Conservation (phyloP, 1,140 invertebrate genomes). For the Sycobia sp. region DNA sequence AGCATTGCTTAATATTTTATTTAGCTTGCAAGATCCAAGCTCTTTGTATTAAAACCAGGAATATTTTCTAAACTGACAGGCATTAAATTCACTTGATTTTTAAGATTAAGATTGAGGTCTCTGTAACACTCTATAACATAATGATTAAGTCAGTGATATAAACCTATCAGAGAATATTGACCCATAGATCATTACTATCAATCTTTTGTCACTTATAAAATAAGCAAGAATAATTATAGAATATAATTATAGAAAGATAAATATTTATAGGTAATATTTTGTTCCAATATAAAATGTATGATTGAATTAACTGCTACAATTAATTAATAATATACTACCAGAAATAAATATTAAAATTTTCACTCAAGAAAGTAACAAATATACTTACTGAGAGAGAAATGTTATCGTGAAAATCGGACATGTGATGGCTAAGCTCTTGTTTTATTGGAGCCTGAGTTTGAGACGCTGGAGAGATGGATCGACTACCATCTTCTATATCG, state of each 20-base stretch:
- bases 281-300: too few relatives aligned
- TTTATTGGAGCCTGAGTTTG: conserved; percentile 67
- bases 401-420: conserved; percentile 61
- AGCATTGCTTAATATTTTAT: too few relatives aligned
- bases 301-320: conserved; percentile 15
- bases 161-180: conserved; percentile 46
- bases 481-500: conserved; percentile 65
- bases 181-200: background rate
- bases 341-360: too few relatives aligned
- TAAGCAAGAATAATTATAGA: too few relatives aligned
- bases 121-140: conserved; percentile 37
- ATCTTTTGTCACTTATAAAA: too few relatives aligned
- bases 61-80: conserved; percentile 70
- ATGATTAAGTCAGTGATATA: conserved; percentile 61
- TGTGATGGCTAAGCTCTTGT: conserved; percentile 66
- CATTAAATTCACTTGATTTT: conserved; percentile 69
- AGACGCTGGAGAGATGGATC: conserved; percentile 63
- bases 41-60: conserved; percentile 74
- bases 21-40: too few relatives aligned
- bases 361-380: conserved; percentile 35
- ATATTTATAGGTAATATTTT: too few relatives aligned
- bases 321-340: background rate
- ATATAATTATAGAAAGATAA: too few relatives aligned
- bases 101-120: conserved; percentile 49
- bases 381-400: conserved; percentile 59